These are phyloP conservation scores for Meliscaeva auricollis DNA, from an alignment of 2,888 invertebrate genomes.

Conservation along the genomic window DNA sequence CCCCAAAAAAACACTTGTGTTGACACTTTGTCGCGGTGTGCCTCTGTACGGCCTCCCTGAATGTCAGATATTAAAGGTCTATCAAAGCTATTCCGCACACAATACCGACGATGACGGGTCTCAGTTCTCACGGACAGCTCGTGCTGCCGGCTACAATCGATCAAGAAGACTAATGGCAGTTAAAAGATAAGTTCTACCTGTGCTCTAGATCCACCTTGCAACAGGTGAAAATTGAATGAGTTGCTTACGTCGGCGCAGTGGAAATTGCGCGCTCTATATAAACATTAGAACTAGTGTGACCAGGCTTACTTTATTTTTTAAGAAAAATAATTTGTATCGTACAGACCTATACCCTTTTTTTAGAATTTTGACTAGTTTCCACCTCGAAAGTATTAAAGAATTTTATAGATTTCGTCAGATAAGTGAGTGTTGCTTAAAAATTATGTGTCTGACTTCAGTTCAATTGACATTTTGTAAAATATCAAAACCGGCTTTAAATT, in stretches of 20 bases:
- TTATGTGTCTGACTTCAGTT: no score
- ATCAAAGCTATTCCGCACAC: conserved; percentile 4
- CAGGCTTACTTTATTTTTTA: background rate
- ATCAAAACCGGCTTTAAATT: no score
- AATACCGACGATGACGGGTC: conserved; percentile 3
- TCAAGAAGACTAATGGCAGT: conserved; percentile 68
- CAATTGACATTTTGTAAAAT: no score
- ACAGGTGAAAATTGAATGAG: conserved; percentile 53
- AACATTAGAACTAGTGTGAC: conserved; percentile 20
- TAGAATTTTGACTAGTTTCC: background rate
- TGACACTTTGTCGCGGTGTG: conserved; percentile 41
- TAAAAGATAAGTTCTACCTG: conserved; percentile 54
- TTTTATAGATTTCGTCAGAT: no score
- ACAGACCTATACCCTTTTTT: no score
- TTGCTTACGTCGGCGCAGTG: conserved; percentile 70
- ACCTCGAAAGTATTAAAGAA: no score
- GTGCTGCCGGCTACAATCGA: conserved; percentile 65
- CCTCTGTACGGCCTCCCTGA: conserved; percentile 13
- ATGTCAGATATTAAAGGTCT: conserved; percentile 40
- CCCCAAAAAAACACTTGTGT: conserved; percentile 71
- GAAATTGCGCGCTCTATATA: conserved; percentile 68
- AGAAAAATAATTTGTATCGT: background rate
- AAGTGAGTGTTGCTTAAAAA: no score
- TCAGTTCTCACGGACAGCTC: conserved; percentile 35
- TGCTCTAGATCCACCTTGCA: conserved; percentile 61